phyloP scores from a whole-genome alignment of 2,797 vertebrate genomes.

The Forpus xanthops region DNA sequence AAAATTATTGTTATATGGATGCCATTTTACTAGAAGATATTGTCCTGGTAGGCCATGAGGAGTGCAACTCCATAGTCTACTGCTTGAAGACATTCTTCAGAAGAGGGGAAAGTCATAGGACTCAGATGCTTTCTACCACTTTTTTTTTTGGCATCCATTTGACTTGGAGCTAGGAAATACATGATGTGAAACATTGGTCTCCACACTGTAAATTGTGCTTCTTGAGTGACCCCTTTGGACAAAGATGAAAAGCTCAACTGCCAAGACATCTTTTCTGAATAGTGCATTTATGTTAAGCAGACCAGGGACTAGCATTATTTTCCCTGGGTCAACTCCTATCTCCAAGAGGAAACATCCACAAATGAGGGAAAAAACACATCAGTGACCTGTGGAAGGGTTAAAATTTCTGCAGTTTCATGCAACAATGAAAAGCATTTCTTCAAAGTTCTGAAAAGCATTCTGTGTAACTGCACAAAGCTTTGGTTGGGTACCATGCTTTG shows the following conservation, averaged over 20 bases:
- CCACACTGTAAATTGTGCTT: neutral
- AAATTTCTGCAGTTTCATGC: neutral
- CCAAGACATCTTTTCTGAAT: neutral
- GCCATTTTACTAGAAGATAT: neutral
- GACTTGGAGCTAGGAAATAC: neutral
- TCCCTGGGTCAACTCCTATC: neutral
- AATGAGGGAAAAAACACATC: neutral
- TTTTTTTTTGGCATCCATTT: neutral
- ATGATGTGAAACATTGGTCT: neutral
- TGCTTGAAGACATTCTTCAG: neutral
- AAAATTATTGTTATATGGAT: neutral
- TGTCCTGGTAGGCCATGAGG: neutral
- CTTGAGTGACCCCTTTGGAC: neutral
- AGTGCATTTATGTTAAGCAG: neutral
- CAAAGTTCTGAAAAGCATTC: neutral
- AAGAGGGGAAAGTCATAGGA: neutral
- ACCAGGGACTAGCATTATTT: neutral
- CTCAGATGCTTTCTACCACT: neutral
- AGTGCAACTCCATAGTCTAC: neutral
- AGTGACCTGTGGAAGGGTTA: neutral
- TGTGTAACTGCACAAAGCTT: neutral
- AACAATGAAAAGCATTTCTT: neutral
- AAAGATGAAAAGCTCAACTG: neutral
- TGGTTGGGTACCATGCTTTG: neutral
- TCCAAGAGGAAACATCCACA: neutral